These are phyloP conservation scores for Spondyliosoma cantharus DNA, from an alignment of 2,797 vertebrate species.

Conservation along the genomic window DNA sequence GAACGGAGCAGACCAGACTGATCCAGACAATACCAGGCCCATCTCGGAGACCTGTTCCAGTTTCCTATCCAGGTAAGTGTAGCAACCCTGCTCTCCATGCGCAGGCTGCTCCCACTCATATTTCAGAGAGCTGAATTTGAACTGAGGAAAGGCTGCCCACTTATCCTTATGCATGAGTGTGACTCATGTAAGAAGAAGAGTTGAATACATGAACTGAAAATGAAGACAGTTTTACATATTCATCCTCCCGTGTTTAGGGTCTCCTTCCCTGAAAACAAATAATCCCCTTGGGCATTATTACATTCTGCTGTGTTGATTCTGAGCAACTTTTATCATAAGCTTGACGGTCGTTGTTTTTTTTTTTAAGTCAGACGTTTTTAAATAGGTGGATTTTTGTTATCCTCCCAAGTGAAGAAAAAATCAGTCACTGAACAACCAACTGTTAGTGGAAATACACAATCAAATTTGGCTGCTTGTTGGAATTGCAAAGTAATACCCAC, in stretches of 20 bases:
- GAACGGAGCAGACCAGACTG: constrained; percentile 52
- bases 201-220: constrained; percentile 8
- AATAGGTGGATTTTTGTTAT: neutral
- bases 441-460: neutral
- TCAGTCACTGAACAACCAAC: neutral
- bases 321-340: neutral
- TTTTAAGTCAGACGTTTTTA: neutral
- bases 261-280: neutral
- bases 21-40: constrained; percentile 49
- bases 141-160: neutral
- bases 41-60: constrained; percentile 69
- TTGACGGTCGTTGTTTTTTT: neutral
- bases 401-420: neutral
- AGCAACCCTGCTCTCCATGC: neutral
- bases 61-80: constrained; percentile 76
- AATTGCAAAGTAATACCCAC: neutral
- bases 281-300: neutral
- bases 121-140: constrained; percentile 29
- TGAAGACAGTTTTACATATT: neutral
- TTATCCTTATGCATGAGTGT: neutral
- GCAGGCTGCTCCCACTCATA: constrained; percentile 20
- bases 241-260: neutral
- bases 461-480: neutral
- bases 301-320: neutral
- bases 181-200: constrained; percentile 6